Evolutionary conservation across 2,797 vertebrate genomes (phyloP), one percentile per base, ranked within the genome.

Genomic region (Halcyon badia): DNA sequence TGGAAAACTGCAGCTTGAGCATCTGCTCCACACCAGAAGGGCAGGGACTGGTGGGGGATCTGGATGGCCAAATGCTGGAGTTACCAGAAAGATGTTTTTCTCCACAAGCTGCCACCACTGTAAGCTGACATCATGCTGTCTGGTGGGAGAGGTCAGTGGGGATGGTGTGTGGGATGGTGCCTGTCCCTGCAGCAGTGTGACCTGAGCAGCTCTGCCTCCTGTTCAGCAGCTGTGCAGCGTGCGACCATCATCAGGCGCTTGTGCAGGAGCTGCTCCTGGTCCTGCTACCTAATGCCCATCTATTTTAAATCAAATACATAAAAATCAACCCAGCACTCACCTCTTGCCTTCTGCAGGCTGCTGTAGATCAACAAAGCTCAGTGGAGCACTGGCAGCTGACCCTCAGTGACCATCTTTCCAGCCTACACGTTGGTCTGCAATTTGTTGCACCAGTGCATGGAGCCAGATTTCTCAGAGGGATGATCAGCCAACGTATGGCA

Each of bases 201-300:
- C 30, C 56, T 0, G 5, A 33, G 56, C 44, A n/a, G 37, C 80
- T 77, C n/a, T 51, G 35, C 20, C 58, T 65, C 44, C 37, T 0
- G 0, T 33, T n/a, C 5, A 2, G 58, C 33, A 39, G 60, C 75
- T 1, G 0, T 3, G 5, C 4, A 0, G 13, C 0, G 14, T 2
- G 19, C 48, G 24, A 39, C 37, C 28, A 3, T 31, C 39, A 16
- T 24, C 9, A 2, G 46, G 19, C 21, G 28, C 35, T 66, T 6
- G 46, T 26, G 54, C 37, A 13, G 83, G 68, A 58, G 26, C 64
- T 52, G 71, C 46, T 61, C 33, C 60, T 37, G 52, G 28, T 68
- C 44, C 52, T 51, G 26, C 30, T 86, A 10, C 26, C 37, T 8
- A 10, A 7, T 3, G 37, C 6, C 1, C 10, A 51, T 14, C 22